These are phyloP conservation scores for Yponomeuta sedellus DNA, from an alignment of 2,888 invertebrate species.

Conservation along the genomic window DNA sequence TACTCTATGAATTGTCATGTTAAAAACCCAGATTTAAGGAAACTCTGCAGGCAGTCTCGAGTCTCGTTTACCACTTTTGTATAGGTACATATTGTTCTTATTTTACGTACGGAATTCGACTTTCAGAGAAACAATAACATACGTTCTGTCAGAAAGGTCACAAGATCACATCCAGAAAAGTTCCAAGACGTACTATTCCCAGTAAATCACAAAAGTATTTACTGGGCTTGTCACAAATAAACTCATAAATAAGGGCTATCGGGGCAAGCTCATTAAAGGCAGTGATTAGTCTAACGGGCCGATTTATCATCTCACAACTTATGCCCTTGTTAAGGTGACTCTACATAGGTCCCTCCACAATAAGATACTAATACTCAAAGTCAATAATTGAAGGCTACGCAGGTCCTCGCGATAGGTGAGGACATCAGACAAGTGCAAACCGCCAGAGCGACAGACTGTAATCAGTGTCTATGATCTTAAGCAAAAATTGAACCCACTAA, in stretches of 20 bases:
- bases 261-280: neutral
- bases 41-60: too few species aligned
- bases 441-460: neutral
- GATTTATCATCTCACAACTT: constrained; percentile 2
- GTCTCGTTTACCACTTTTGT: too few species aligned
- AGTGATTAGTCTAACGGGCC: constrained; percentile 4
- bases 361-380: neutral
- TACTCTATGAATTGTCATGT: too few species aligned
- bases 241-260: neutral
- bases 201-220: neutral
- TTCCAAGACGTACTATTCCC: neutral
- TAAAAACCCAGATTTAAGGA: too few species aligned
- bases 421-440: neutral
- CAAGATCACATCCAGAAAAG: neutral
- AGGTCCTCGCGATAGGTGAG: neutral
- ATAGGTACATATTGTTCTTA: too few species aligned
- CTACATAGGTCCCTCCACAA: neutral
- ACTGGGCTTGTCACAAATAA: neutral
- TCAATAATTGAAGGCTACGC: neutral
- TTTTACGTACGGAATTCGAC: too few species aligned
- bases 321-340: neutral
- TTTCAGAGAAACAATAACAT: too few species aligned
- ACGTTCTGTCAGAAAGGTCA: too few species aligned
- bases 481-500: too few species aligned
- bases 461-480: too few species aligned